A percentile compares a stretch with the other conserved stretches of the same genome.
Conservation (phyloP, 1,140 invertebrate species). For the Temnothorax curvispinosus region DNA sequence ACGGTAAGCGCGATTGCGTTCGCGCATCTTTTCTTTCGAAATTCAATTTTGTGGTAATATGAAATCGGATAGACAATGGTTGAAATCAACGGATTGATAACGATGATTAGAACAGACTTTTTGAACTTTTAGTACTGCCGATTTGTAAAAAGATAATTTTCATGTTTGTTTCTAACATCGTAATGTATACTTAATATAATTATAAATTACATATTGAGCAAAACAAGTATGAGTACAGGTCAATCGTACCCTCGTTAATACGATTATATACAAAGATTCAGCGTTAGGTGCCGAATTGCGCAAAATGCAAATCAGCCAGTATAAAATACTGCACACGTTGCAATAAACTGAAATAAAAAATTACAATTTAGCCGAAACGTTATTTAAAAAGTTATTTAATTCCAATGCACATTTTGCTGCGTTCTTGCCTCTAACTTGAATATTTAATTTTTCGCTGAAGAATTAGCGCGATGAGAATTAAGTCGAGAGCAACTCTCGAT, state of each 20-base stretch:
- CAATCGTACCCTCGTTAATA: not conserved
- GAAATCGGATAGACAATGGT: constrained; percentile 26
- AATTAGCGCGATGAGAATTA: constrained; percentile 50
- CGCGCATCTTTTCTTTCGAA: constrained; percentile 42
- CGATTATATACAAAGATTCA: constrained; percentile 14
- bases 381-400: constrained; percentile 45
- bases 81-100: not conserved
- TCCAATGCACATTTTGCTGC: constrained; percentile 26
- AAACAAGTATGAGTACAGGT: no score
- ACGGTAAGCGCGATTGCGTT: constrained; percentile 15
- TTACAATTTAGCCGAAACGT: constrained; percentile 33
- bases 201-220: not conserved
- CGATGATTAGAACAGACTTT: not conserved
- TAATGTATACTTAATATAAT: not conserved
- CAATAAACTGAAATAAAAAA: constrained; percentile 43
- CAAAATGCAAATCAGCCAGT: constrained; percentile 1
- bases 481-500: constrained; percentile 51
- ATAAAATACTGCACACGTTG: not conserved
- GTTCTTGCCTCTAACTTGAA: constrained; percentile 36
- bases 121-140: not conserved
- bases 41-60: constrained; percentile 60
- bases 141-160: not conserved
- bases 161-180: not conserved
- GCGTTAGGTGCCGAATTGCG: not conserved
- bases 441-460: constrained; percentile 49